Evolutionary conservation across 2,113 vertebrate species (phyloP).

Genomic region (Micromys minutus): DNA sequence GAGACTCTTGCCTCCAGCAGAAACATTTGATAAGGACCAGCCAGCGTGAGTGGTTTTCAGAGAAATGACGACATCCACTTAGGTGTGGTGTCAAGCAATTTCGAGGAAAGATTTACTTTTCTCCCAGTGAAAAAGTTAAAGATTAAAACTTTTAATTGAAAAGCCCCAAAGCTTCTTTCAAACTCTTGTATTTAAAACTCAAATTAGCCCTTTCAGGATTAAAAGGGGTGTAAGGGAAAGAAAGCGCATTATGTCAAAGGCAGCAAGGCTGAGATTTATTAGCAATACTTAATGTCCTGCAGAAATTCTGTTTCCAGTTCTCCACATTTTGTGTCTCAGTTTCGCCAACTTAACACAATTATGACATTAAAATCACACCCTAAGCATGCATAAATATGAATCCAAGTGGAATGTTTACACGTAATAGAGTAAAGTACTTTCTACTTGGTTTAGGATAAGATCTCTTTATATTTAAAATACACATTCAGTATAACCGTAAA

Average conservation of each 20-base stretch:
- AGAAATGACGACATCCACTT: constrained; percentile 64
- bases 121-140: constrained; percentile 67
- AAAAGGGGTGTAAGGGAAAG: background rate
- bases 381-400: constrained; percentile 47
- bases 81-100: constrained; percentile 52
- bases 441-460: background rate
- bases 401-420: background rate
- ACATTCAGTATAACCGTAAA: background rate
- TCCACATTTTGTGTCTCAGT: background rate
- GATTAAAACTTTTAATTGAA: constrained; percentile 76
- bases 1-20: constrained; percentile 61
- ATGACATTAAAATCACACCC: background rate
- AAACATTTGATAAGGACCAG: constrained; percentile 46
- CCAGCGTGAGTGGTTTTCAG: constrained; percentile 67
- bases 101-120: constrained; percentile 60
- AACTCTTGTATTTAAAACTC: constrained; percentile 72
- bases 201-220: constrained; percentile 61
- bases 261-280: constrained; percentile 51
- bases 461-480: background rate
- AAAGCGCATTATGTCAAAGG: constrained; percentile 46
- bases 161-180: constrained; percentile 62
- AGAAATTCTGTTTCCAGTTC: constrained; percentile 9
- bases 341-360: constrained; percentile 51
- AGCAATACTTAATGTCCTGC: background rate
- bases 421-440: constrained; percentile 5